These are phyloP conservation scores for Drosophila simulans DNA, from an alignment of 1,140 invertebrate species.

Conservation along the genomic window DNA sequence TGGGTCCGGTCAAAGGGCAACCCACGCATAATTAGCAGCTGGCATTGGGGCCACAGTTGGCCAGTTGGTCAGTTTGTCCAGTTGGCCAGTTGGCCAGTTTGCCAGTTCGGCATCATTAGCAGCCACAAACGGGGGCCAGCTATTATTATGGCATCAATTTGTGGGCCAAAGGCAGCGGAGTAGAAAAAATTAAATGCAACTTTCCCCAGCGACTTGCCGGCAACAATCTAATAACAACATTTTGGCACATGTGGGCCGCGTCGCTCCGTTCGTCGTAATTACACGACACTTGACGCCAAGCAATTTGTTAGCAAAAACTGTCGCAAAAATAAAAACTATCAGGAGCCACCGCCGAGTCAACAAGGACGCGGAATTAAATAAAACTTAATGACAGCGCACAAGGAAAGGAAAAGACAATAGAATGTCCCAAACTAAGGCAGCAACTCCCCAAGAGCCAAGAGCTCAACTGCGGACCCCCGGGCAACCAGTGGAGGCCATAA, in stretches of 20 bases:
- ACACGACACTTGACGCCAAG: conserved; percentile 84
- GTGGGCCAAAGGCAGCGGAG: conserved; percentile 44
- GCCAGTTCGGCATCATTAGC: conserved; percentile 76
- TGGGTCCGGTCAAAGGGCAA: conserved; percentile 37
- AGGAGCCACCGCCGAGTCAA: conserved; percentile 46
- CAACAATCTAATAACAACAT: conserved; percentile 83
- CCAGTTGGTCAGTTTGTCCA: conserved; percentile 11
- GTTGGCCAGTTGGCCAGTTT: conserved; percentile 7
- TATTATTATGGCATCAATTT: conserved; percentile 82
- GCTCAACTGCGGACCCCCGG: conserved; percentile 48
- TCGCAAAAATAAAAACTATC: conserved; percentile 80
- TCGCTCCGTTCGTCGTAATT: conserved; percentile 71
- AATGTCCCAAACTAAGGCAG: conserved; percentile 56
- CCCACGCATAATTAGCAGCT: conserved; percentile 77
- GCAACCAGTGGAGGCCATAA: conserved; percentile 1
- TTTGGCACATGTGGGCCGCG: conserved; percentile 52
- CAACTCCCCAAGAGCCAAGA: conserved; percentile 55
- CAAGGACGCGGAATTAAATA: conserved; percentile 80
- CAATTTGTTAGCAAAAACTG: conserved; percentile 83
- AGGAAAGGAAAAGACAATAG: background rate
- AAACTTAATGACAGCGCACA: conserved; percentile 74
- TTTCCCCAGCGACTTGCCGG: conserved; percentile 71
- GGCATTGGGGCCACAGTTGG: conserved; percentile 65
- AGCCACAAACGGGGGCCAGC: conserved; percentile 55
- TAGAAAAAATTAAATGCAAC: conserved; percentile 78